Evolutionary conservation across 2,797 vertebrate genomes (phyloP), one percentile per base, ranked within the genome.

Genomic region (Oreochromis grahami): DNA sequence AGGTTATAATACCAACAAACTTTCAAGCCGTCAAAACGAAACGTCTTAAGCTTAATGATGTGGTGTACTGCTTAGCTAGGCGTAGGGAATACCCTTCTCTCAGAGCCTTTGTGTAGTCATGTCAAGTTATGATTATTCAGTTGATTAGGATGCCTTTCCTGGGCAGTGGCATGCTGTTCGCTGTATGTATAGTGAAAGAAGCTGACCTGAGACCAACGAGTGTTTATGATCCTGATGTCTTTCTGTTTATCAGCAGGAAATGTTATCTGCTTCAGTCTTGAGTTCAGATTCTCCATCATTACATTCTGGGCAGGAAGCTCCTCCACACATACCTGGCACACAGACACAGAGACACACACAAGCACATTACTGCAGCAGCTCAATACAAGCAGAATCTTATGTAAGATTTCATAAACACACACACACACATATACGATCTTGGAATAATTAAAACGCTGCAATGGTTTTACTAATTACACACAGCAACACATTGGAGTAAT

Each of bases 201-300:
- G 72, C 96, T 96, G 93, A 99, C 98, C 98, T 98, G 97, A 92
- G 97, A 92, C 96, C 97, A 98, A 95, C 88, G 96, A 86, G 93
- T 95, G 94, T 97, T 98, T 93, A 97, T 95, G 84, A 97, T 94
- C 92, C 97, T 97, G 84, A 98, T 90, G 88, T 97, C 96, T 87
- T 96, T 97, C 88, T 97, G 97, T 91, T 95, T 97, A 91, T 98
- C 97, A 65, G 96, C 95, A 81, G 96, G 96, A 94, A 97, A 92
- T 34, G 95, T 93, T 86, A 95, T 93, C 92, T 96, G 96, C 90
- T 94, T 95, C 86, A 97, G 94, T 83, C 95, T 96, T 90, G 94
- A 95, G 95, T 97, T 98, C 94, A 99, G 96, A 93, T 94, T 96
- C 80, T 98, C 97, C 92, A 99, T 93, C 60, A 94, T 94, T 83